Conservation (phyloP, 2,113 vertebrate species). For the Cettia cetti region DNA sequence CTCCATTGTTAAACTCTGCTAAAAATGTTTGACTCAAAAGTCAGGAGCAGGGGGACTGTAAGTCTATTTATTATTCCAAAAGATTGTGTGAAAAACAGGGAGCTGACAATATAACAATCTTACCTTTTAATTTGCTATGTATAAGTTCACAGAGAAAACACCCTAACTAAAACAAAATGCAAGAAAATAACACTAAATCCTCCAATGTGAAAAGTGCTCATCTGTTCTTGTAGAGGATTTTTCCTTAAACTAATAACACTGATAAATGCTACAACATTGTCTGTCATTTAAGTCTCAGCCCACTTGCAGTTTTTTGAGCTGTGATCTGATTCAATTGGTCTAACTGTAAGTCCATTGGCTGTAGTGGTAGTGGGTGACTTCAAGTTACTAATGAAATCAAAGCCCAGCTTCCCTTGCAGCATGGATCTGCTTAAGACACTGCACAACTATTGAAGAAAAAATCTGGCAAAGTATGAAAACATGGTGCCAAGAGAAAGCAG, state of each 20-base stretch:
- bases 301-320: neutral
- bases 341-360: neutral
- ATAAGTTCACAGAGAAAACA: neutral
- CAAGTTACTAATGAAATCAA: neutral
- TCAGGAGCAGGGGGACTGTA: neutral
- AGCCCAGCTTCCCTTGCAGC: neutral
- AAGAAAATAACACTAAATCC: neutral
- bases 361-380: neutral
- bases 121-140: neutral
- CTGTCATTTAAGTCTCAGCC: neutral
- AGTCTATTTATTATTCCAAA: neutral
- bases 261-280: neutral
- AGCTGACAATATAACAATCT: neutral
- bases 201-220: neutral
- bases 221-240: neutral
- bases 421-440: neutral
- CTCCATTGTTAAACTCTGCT: neutral
- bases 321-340: neutral
- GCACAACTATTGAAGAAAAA: neutral
- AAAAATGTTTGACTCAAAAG: neutral
- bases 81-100: rapidly evolving
- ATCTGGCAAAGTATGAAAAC: neutral
- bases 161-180: neutral
- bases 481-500: neutral
- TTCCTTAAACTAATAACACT: neutral